Evolutionary conservation across 2,797 vertebrate genomes (phyloP).

Genomic region (Xiphorhynchus erythropygius): DNA sequence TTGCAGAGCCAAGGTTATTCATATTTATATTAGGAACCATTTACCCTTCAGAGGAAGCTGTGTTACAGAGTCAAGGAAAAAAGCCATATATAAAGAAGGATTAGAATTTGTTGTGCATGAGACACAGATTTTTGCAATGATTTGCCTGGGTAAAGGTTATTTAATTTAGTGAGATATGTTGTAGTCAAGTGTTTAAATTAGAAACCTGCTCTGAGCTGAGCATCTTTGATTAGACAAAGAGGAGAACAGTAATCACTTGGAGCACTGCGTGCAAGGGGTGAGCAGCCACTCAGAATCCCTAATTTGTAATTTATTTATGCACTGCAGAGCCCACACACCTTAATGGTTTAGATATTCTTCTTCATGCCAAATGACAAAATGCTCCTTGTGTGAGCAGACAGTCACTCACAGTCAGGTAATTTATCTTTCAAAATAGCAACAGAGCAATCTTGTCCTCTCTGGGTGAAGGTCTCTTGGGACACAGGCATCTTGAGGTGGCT

Average conservation of each 20-base stretch:
- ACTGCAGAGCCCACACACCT: conserved; percentile 13
- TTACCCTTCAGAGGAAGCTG: background rate
- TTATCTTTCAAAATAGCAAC: conserved; percentile 7
- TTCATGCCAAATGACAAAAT: background rate
- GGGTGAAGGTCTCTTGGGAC: background rate
- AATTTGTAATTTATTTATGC: conserved; percentile 11
- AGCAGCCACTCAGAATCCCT: conserved; percentile 18
- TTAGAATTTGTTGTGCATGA: background rate
- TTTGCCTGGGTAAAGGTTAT: conserved; percentile 36
- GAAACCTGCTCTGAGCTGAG: conserved; percentile 14
- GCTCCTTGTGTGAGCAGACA: background rate
- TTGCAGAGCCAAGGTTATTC: background rate
- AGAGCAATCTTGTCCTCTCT: conserved; percentile 1
- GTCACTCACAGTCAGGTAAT: background rate
- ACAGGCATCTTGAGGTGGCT: background rate
- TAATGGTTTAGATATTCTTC: background rate
- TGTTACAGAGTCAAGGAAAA: background rate
- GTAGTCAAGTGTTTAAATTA: conserved; percentile 25
- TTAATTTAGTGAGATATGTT: conserved; percentile 46
- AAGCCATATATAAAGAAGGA: background rate
- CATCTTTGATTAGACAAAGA: conserved; percentile 31
- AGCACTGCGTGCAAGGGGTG: background rate
- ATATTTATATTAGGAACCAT: background rate
- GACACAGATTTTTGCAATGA: background rate
- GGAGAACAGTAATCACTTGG: conserved; percentile 17